phyloP scores from a whole-genome alignment of 1,140 invertebrate genomes.

The Protaetia brevitarsis region DNA sequence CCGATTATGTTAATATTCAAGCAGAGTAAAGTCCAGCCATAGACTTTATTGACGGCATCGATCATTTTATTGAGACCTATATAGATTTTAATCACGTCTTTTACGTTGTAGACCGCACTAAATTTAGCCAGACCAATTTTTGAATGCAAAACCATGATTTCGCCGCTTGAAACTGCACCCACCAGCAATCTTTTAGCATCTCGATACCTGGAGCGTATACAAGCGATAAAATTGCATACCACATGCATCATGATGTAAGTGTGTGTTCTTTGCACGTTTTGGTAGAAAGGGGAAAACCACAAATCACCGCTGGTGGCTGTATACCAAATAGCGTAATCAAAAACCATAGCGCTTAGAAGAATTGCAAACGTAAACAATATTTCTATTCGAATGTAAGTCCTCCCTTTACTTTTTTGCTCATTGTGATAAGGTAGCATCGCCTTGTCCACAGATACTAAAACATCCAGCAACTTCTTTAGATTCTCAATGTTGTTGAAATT shows the following conservation, averaged over 20 bases:
- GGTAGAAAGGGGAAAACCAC: background rate
- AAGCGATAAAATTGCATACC: background rate
- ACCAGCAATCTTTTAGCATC: background rate
- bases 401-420: background rate
- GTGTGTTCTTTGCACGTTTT: background rate
- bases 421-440: background rate
- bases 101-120: background rate
- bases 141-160: background rate
- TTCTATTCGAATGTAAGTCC: background rate
- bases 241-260: background rate
- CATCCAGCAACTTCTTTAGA: background rate
- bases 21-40: slow-evolving; percentile 6
- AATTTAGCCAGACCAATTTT: background rate
- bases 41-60: background rate
- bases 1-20: background rate
- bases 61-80: background rate
- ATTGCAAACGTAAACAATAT: background rate
- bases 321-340: background rate
- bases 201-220: no score
- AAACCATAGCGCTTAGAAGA: background rate
- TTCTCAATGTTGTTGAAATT: background rate
- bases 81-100: slow-evolving; percentile 10
- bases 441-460: background rate
- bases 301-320: background rate
- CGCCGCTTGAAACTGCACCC: background rate